Evolutionary conservation across 1,140 invertebrate genomes (phyloP).

Genomic region (Coenobita brevimanus): DNA sequence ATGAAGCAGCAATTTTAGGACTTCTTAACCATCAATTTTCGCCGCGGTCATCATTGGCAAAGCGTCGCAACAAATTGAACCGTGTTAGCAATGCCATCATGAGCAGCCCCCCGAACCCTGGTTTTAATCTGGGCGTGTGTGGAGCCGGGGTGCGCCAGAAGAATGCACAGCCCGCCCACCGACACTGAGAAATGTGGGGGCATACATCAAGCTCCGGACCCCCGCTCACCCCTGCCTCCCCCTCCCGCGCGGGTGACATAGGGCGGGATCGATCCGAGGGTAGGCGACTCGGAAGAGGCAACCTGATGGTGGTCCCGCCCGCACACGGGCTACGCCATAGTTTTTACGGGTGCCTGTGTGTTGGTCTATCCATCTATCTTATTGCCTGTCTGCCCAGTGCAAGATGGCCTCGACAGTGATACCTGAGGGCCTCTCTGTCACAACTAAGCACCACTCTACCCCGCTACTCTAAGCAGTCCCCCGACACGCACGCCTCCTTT

Average conservation of each 20-base stretch:
- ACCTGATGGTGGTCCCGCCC: too few relatives aligned
- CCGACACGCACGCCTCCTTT: too few relatives aligned
- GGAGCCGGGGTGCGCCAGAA: background rate
- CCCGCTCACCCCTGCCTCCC: background rate
- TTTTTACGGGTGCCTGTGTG: too few relatives aligned
- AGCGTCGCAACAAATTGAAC: slow-evolving; percentile 45
- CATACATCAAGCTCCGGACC: slow-evolving; percentile 13
- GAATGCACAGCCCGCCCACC: slow-evolving; percentile 24
- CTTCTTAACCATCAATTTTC: slow-evolving; percentile 53
- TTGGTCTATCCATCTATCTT: too few relatives aligned
- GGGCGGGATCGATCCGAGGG: slow-evolving; percentile 6
- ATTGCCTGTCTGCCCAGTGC: too few relatives aligned
- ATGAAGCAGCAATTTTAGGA: slow-evolving; percentile 53
- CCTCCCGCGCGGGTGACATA: slow-evolving; percentile 22
- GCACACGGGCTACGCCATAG: background rate
- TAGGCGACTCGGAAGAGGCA: background rate
- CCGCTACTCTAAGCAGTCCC: too few relatives aligned
- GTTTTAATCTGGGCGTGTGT: slow-evolving; percentile 25
- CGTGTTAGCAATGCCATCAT: slow-evolving; percentile 58
- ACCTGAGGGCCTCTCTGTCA: too few relatives aligned
- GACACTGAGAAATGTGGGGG: slow-evolving; percentile 24
- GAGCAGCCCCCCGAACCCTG: background rate
- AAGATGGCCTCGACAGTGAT: too few relatives aligned
- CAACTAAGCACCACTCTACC: too few relatives aligned
- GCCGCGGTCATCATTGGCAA: background rate